Evolutionary conservation across 2,797 vertebrate genomes (phyloP).

Genomic region (Trematomus bernacchii): DNA sequence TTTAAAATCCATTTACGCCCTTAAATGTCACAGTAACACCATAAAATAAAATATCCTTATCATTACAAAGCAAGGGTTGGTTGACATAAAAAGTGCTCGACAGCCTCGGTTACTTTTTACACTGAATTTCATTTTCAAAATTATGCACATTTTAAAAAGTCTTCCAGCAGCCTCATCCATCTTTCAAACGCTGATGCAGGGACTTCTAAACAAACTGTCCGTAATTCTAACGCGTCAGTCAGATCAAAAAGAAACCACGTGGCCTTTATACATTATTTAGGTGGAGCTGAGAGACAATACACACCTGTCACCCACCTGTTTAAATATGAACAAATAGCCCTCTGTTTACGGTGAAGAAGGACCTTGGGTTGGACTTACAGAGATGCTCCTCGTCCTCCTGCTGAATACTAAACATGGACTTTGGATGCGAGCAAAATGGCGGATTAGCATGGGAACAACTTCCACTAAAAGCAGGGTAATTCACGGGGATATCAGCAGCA

Average conservation of each 20-base stretch:
- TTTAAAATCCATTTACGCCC: too few species aligned
- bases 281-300: constrained; percentile 46
- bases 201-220: constrained; percentile 40
- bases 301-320: constrained; percentile 57
- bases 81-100: too few species aligned
- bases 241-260: constrained; percentile 21
- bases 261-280: constrained; percentile 57
- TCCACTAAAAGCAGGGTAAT: constrained; percentile 23
- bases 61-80: too few species aligned
- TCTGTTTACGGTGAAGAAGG: constrained; percentile 46
- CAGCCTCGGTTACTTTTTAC: too few species aligned
- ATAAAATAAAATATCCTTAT: too few species aligned
- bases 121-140: neutral
- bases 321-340: constrained; percentile 70
- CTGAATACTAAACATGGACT: constrained; percentile 61
- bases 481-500: neutral
- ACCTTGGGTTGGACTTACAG: constrained; percentile 65
- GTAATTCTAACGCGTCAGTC: constrained; percentile 32
- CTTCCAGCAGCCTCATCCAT: constrained; percentile 23
- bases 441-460: constrained; percentile 56
- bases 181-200: neutral
- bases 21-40: too few species aligned
- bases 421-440: constrained; percentile 2
- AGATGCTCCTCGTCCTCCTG: constrained; percentile 34
- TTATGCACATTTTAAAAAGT: constrained; percentile 9